Base-by-base conservation (phyloP, 2,888 invertebrate species). In the Caenorhabditis uteleia region DNA sequence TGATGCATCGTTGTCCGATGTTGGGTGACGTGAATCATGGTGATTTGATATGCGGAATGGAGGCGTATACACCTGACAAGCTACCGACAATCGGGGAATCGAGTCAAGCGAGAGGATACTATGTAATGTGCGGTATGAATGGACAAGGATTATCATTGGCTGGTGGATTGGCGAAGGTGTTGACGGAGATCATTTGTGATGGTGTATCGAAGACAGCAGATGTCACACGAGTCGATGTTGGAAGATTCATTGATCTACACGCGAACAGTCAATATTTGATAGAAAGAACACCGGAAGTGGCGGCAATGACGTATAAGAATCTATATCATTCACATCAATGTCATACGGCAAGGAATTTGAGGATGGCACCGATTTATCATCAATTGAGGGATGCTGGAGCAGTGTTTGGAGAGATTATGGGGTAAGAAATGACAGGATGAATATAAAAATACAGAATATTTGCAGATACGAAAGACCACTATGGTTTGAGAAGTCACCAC, bases 371-470 rank as follows among this genome's bases (percentile, higher is more conserved):
- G 0, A 91, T 97, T 68, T 95, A 93, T 86, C 92, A 94, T 0
- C 90, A 92, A 59, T 86, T 95, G n/a, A 39, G 91, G 69, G 91
- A 91, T 83, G 91, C 90, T 10, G 95, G 95, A 0, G 97, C 93
- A 0, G 91, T 93, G 6, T 97, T 97, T 84, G 93, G 93, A 0
- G 95, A 95, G 84, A 91, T 92, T 26, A 95, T 95, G 93, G 95
- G 95, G 55, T 62, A 3, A 12, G 40, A 2, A 6, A n/a, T n/a
- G n/a, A n/a, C n/a, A n/a, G n/a, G n/a, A n/a, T n/a, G 14, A 44
- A 23, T 44, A 12, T 23, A 25, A 12, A n/a, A n/a, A n/a, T n/a
- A n/a, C n/a, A 14, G 21, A 16, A 39, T 12, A n/a, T 43, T 43
- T 56, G 4, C 18, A 61, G 61, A 0, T 97, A 95, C 84, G 97